A percentile compares a stretch with the other conserved stretches of the same genome.
These are phyloP conservation scores for Spilosoma lubricipeda DNA, from an alignment of 2,888 invertebrate species.

Conservation along the genomic window DNA sequence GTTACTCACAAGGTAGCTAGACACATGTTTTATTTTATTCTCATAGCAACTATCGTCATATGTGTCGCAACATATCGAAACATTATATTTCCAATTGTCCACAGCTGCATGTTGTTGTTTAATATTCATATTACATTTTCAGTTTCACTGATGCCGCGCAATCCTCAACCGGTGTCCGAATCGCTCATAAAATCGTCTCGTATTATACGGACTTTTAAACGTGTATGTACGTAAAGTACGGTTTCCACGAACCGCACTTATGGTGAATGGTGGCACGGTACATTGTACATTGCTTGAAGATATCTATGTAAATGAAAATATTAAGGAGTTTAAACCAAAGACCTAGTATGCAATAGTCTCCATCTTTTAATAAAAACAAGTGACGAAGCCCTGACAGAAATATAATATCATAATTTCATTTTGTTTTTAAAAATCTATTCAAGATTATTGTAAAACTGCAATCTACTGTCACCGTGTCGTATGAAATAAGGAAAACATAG, in stretches of 20 bases:
- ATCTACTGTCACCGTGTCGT: too few relatives aligned
- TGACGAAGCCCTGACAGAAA: background rate
- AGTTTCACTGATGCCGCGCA: conserved; percentile 72
- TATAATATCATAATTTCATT: background rate
- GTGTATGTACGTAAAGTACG: conserved; percentile 82
- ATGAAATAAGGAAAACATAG: too few relatives aligned
- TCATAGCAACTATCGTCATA: background rate
- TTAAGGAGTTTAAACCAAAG: background rate
- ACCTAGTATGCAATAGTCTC: background rate
- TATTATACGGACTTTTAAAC: conserved; percentile 75
- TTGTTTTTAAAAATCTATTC: too few relatives aligned
- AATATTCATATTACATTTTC: conserved; percentile 60
- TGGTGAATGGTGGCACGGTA: conserved; percentile 50
- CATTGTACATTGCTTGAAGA: conserved; percentile 23
- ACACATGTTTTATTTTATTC: background rate
- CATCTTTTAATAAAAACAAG: background rate
- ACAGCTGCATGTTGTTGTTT: conserved; percentile 27
- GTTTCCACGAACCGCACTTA: conserved; percentile 32
- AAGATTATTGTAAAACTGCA: too few relatives aligned
- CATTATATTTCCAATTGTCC: conserved; percentile 1
- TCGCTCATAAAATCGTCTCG: conserved; percentile 72
- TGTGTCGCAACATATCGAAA: conserved; percentile 1
- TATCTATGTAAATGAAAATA: background rate
- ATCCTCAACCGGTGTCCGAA: conserved; percentile 62
- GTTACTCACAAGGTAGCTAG: background rate